These are phyloP conservation scores for Aphidius colemani DNA, from an alignment of 2,888 invertebrate species.

Conservation along the genomic window DNA sequence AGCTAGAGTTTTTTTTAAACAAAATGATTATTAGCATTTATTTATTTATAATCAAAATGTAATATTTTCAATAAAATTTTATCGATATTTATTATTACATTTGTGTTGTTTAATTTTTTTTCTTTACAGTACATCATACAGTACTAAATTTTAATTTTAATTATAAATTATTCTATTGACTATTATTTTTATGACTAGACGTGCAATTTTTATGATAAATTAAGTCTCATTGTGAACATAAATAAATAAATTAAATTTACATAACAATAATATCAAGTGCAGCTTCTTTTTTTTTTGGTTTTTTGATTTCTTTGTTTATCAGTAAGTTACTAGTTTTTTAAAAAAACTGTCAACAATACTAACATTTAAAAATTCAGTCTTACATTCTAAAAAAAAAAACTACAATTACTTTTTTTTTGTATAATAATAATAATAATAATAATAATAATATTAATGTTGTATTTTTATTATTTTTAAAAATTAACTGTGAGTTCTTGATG, in stretches of 20 bases:
- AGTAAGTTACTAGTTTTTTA: no score
- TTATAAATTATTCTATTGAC: no score
- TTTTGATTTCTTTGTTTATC: no score
- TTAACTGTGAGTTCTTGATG: slow-evolving; percentile 46
- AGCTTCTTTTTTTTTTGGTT: no score
- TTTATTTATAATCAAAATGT: neutral
- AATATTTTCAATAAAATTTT: slow-evolving; percentile 6
- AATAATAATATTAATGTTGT: slow-evolving; percentile 18
- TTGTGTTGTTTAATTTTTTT: slow-evolving; percentile 8
- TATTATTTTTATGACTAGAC: no score
- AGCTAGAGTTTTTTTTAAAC: slow-evolving; percentile 92
- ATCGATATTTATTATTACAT: slow-evolving; percentile 4
- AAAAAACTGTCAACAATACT: no score
- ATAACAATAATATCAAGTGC: no score
- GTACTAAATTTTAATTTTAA: no score
- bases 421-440: neutral
- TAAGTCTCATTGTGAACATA: no score
- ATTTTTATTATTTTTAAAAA: slow-evolving; percentile 28
- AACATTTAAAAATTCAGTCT: slow-evolving; percentile 5
- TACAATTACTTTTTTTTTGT: slow-evolving; percentile 4
- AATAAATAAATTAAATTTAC: no score
- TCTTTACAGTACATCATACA: no score
- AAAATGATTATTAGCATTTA: slow-evolving; percentile 43
- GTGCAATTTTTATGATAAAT: no score
- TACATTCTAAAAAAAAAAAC: slow-evolving; percentile 8